These are phyloP conservation scores for Aplochiton taeniatus DNA, from an alignment of 2,797 vertebrate genomes.

Conservation along the genomic window DNA sequence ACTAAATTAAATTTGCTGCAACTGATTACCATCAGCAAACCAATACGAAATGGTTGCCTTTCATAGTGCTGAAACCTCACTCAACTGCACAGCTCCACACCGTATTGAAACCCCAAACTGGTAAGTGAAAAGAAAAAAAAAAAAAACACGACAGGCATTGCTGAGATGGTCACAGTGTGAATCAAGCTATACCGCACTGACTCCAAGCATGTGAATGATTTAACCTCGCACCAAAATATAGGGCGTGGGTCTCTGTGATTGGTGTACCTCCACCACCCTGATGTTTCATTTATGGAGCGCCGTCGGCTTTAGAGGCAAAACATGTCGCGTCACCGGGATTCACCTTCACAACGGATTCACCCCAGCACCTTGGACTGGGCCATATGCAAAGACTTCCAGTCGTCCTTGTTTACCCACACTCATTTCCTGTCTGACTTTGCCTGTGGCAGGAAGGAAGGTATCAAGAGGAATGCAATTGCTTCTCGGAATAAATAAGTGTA, in stretches of 20 bases:
- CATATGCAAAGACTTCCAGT: conserved; percentile 60
- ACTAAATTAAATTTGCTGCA: conserved; percentile 25
- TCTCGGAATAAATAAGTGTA: conserved; percentile 65
- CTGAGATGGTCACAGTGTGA: too few species aligned
- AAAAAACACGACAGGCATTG: neutral
- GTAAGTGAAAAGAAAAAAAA: neutral
- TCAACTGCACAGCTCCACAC: neutral
- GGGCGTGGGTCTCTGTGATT: conserved; percentile 2
- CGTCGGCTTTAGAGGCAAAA: conserved; percentile 42
- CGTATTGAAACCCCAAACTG: too few species aligned
- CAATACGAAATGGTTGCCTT: conserved; percentile 4
- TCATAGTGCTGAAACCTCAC: neutral
- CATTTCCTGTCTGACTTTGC: conserved; percentile 47
- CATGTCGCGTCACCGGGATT: conserved; percentile 44
- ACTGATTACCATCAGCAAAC: neutral
- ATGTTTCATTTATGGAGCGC: conserved; percentile 20
- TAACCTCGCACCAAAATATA: neutral
- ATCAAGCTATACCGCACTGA: neutral
- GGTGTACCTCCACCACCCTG: neutral
- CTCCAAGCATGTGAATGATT: neutral
- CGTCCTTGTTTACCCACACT: conserved; percentile 68
- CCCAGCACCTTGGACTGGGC: conserved; percentile 41
- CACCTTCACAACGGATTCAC: conserved; percentile 65
- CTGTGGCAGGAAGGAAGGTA: conserved; percentile 50
- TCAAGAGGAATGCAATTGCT: conserved; percentile 51